phyloP scores from a whole-genome alignment of 2,888 invertebrate genomes.

The Amphipyra berbera region DNA sequence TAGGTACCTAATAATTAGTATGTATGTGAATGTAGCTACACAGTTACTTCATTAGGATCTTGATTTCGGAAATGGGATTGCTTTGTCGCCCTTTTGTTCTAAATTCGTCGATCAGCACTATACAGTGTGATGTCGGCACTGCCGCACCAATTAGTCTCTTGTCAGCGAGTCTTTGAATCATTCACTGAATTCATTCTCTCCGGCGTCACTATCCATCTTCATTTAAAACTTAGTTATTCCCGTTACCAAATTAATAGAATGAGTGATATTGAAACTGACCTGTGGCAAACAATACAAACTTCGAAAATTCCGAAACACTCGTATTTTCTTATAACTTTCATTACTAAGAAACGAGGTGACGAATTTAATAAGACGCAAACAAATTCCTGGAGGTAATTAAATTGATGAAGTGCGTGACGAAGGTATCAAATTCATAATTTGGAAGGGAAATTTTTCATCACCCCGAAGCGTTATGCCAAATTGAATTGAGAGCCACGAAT shows the following conservation, averaged over 20 bases:
- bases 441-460: conserved; percentile 84
- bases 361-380: conserved; percentile 71
- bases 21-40: too few species aligned
- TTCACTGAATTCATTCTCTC: conserved; percentile 50
- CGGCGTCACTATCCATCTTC: conserved; percentile 42
- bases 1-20: too few species aligned
- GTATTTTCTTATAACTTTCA: conserved; percentile 56
- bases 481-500: conserved; percentile 80
- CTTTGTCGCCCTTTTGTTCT: conserved; percentile 56
- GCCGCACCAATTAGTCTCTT: conserved; percentile 72
- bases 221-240: conserved; percentile 32
- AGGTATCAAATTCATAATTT: conserved; percentile 83
- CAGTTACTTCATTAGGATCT: conserved; percentile 8
- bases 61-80: conserved; percentile 41
- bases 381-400: conserved; percentile 77
- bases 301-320: conserved; percentile 7
- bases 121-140: conserved; percentile 61
- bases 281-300: conserved; percentile 2
- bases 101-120: conserved; percentile 63
- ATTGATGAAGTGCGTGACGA: conserved; percentile 82
- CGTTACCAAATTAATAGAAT: conserved; percentile 17
- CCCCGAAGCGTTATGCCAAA: conserved; percentile 78
- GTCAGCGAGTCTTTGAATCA: conserved; percentile 61
- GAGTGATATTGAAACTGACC: conserved; percentile 7
- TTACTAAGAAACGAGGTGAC: conserved; percentile 58